Evolutionary conservation across 2,113 vertebrate species (phyloP).

Genomic region (Alligator mississippiensis): DNA sequence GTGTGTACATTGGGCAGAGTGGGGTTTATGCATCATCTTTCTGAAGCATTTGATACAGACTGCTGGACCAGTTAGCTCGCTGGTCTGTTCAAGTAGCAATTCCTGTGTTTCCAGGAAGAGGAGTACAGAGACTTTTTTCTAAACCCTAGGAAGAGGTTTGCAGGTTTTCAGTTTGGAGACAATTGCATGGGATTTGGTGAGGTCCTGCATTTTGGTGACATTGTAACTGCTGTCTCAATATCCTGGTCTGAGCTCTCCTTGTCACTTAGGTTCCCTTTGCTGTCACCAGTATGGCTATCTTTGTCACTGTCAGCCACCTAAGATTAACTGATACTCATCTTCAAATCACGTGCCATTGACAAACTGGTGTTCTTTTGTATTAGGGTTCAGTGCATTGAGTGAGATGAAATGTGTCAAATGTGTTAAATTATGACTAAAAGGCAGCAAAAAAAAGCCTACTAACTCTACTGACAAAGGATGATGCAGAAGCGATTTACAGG

Average conservation of each 20-base stretch:
- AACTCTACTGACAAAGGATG: constrained; percentile 68
- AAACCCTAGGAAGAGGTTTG: background rate
- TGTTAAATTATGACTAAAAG: constrained; percentile 75
- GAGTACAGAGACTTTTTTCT: background rate
- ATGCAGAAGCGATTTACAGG: constrained; percentile 69
- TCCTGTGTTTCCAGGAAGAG: background rate
- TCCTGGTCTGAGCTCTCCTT: background rate
- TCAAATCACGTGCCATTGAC: constrained; percentile 62
- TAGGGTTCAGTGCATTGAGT: constrained; percentile 73
- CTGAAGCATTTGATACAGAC: background rate
- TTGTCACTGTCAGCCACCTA: constrained; percentile 48
- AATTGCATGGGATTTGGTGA: background rate
- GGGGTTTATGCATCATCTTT: background rate
- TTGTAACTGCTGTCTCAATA: background rate
- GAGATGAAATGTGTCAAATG: constrained; percentile 77
- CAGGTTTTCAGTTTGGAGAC: background rate
- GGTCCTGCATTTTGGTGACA: background rate
- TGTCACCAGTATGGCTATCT: constrained; percentile 7
- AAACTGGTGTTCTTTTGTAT: constrained; percentile 70
- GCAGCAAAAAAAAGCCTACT: constrained; percentile 57
- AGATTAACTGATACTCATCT: constrained; percentile 73
- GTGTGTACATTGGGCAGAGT: no score
- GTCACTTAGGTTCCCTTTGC: background rate
- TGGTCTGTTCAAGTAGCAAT: background rate
- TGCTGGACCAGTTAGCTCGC: fast-evolving